Percentiles rank a stretch among this genome's conserved stretches.
Evolutionary conservation across 2,888 invertebrate genomes (phyloP).

Genomic region (Ennomos fuscantarius): DNA sequence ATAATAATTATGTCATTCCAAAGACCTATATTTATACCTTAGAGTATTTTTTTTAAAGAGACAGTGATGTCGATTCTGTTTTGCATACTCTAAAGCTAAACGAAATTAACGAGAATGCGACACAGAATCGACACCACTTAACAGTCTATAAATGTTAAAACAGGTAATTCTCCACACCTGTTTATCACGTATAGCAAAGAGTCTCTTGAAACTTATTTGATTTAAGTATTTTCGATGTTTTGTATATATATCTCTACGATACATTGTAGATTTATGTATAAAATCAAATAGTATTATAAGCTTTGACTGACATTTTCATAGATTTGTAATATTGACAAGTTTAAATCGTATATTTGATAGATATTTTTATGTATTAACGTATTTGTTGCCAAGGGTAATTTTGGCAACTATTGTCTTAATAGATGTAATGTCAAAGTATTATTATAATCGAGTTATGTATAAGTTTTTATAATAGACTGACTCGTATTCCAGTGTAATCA

Average conservation of each 20-base stretch:
- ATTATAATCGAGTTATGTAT: slow-evolving; percentile 4
- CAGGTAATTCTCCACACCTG: too few species aligned
- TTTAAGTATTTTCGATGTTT: slow-evolving; percentile 21
- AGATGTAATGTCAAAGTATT: slow-evolving; percentile 6
- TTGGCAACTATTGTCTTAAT: slow-evolving; percentile 8
- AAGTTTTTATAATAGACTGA: slow-evolving; percentile 29
- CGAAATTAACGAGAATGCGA: too few species aligned
- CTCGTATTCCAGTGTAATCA: slow-evolving; percentile 21
- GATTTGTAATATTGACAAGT: slow-evolving; percentile 40
- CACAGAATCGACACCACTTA: too few species aligned
- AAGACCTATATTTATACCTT: too few species aligned
- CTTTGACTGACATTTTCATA: slow-evolving; percentile 42
- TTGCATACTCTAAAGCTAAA: too few species aligned
- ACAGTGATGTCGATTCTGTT: too few species aligned
- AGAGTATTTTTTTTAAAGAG: too few species aligned
- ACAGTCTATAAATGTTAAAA: too few species aligned
- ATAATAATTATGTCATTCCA: too few species aligned
- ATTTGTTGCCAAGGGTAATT: slow-evolving; percentile 21
- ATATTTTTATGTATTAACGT: slow-evolving; percentile 27
- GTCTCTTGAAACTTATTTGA: background rate
- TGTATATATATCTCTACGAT: slow-evolving; percentile 23
- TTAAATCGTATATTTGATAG: slow-evolving; percentile 29
- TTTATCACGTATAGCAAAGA: too few species aligned
- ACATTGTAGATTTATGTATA: slow-evolving; percentile 32
- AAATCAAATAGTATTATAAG: slow-evolving; percentile 39